Evolutionary conservation across 2,797 vertebrate genomes (phyloP), one percentile per base, ranked within the genome.

Genomic region (Notamacropus eugenii): DNA sequence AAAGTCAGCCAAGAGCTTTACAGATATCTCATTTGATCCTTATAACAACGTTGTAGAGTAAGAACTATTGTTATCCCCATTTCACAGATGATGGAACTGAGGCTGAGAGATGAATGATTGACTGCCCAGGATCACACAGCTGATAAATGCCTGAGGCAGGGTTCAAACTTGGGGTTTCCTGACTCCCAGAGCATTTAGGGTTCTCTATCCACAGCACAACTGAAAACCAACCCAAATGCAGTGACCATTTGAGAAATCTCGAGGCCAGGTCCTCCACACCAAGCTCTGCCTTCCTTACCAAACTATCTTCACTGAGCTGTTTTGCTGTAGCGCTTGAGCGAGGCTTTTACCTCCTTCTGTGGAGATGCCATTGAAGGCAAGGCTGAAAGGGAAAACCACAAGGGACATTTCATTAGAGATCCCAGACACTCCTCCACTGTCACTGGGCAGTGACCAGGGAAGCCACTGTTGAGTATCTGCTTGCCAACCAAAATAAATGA

Each of bases 361-460:
- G 0, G 99, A 99, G 98, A 99, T 99, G 97, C 99, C 98, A 2
- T 99, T 99, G 97, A 99, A 99, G 0, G 99, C 99, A 0, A 99
- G 99, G 96, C 99, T 99, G 93, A 50, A 95, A 97, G 97, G 67
- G 29, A 97, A 98, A 97, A 92, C 52, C 52, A 56, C 12, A 3
- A 29, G 90, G 40, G 40, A 57, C 11, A 56, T 50, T 19, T 96
- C 24, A 94, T 54, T 52, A 92, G 22, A 93, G n/a, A 34, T 6
- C 13, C 62, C 34, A 16, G 62, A 12, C 54, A 91, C 54, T 54
- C 0, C 0, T n/a, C n/a, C 46, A 52, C 46, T 10, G 14, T 29
- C 55, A 46, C 90, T 31, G 9, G 54, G 92, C 59, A 59, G 34
- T 28, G 56, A 4, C 57, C 1, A 27, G 67, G 16, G 5, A 90